A percentile compares a stretch with the other conserved stretches of the same genome.
Evolutionary conservation across 2,113 vertebrate species (phyloP).

Genomic region (Ctenodactylus gundi): DNA sequence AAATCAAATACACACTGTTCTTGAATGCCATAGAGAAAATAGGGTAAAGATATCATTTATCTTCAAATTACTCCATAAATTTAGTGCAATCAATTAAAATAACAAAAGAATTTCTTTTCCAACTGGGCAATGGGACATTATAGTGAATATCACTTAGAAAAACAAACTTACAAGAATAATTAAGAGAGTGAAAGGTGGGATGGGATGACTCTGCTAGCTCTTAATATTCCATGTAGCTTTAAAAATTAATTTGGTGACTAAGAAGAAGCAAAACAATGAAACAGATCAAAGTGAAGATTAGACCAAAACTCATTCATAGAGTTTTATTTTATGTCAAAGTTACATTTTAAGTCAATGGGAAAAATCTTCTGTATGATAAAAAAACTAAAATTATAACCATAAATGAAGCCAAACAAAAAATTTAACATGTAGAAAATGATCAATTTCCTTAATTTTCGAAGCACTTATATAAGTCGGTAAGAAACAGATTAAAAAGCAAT

Average conservation of each 20-base stretch:
- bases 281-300: not conserved
- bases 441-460: conserved; percentile 7
- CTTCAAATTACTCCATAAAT: not conserved
- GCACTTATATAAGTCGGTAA: not conserved
- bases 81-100: not conserved
- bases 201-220: not conserved
- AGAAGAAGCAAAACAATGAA: not conserved
- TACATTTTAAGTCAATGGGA: not conserved
- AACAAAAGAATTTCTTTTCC: not conserved
- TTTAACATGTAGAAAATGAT: not conserved
- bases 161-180: not conserved
- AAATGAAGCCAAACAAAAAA: not conserved
- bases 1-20: not conserved
- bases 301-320: not conserved
- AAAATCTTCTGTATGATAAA: not conserved
- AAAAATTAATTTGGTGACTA: not conserved
- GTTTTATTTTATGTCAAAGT: not conserved
- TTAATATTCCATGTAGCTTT: not conserved
- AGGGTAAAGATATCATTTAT: conserved; percentile 4
- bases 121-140: not conserved
- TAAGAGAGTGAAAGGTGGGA: not conserved
- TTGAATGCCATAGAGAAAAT: not conserved
- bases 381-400: not conserved
- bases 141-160: not conserved
- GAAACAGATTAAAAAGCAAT: not conserved